Conservation (phyloP, 1,140 invertebrate genomes). For the Orchesella cincta region DNA sequence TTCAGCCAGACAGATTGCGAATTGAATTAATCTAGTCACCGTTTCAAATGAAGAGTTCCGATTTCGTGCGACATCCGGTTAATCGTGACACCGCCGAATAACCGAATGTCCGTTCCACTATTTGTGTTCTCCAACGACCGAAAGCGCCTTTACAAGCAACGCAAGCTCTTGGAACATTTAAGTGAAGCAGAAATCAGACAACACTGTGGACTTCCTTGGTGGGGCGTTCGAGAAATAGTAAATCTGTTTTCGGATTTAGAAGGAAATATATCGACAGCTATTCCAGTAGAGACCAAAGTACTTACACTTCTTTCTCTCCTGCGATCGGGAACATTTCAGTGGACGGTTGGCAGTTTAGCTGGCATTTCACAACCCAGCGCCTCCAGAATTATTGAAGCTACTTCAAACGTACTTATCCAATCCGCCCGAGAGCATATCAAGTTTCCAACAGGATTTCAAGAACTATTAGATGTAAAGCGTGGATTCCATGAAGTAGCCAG, state of each 20-base stretch:
- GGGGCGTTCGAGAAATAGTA: slow-evolving; percentile 6
- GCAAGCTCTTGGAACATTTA: background rate
- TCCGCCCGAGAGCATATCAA: background rate
- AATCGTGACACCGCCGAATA: too few relatives aligned
- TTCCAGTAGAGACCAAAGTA: slow-evolving; percentile 36
- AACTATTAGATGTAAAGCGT: background rate
- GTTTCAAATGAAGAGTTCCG: too few relatives aligned
- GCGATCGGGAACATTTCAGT: slow-evolving; percentile 40
- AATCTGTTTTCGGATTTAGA: background rate
- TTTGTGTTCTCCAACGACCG: background rate
- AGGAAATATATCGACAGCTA: slow-evolving; percentile 1
- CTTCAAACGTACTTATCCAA: background rate
- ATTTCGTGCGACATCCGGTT: background rate
- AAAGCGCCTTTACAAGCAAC: background rate
- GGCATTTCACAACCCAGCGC: slow-evolving; percentile 32
- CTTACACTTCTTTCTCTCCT: slow-evolving; percentile 21
- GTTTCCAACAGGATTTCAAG: slow-evolving; percentile 2
- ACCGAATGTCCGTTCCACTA: background rate
- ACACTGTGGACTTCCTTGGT: slow-evolving; percentile 18
- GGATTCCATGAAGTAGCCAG: slow-evolving; percentile 4
- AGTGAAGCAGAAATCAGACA: background rate
- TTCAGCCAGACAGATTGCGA: too few relatives aligned
- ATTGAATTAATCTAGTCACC: too few relatives aligned
- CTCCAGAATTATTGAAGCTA: slow-evolving; percentile 14
- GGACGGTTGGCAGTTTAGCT: slow-evolving; percentile 3